These are phyloP conservation scores for Hyles lineata DNA, from an alignment of 2,888 invertebrate genomes.

Conservation along the genomic window DNA sequence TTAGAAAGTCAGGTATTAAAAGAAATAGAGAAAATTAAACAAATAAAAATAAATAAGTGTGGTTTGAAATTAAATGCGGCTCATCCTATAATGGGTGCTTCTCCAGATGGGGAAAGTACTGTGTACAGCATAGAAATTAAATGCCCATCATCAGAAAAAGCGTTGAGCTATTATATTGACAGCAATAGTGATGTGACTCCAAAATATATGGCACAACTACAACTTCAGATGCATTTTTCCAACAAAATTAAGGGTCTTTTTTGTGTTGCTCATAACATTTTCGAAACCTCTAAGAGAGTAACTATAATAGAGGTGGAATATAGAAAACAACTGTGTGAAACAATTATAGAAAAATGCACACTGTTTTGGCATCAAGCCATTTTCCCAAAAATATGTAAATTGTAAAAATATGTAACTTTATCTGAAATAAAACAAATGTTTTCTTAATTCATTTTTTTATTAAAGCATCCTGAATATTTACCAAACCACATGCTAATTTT, in stretches of 20 bases:
- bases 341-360: too few relatives aligned
- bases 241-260: conserved; percentile 13
- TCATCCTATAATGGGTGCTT: conserved; percentile 9
- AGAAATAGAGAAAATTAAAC: too few relatives aligned
- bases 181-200: neutral
- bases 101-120: conserved; percentile 14
- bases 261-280: conserved; percentile 20
- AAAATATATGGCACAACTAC: conserved; percentile 27
- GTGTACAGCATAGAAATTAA: conserved; percentile 10
- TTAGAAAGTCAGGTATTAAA: too few relatives aligned
- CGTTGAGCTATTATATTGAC: neutral
- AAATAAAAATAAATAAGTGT: too few relatives aligned
- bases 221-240: conserved; percentile 27
- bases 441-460: too few relatives aligned
- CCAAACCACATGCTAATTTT: too few relatives aligned
- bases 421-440: too few relatives aligned
- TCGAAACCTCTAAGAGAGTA: neutral
- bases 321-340: conserved; percentile 10
- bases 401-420: too few relatives aligned
- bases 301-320: conserved; percentile 9
- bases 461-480: too few relatives aligned
- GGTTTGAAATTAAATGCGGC: neutral
- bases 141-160: conserved; percentile 12
- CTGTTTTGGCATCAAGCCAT: too few relatives aligned
- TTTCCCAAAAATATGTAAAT: too few relatives aligned